Evolutionary conservation across 2,797 vertebrate species (phyloP).

Genomic region (Orientallactaga sibirica): DNA sequence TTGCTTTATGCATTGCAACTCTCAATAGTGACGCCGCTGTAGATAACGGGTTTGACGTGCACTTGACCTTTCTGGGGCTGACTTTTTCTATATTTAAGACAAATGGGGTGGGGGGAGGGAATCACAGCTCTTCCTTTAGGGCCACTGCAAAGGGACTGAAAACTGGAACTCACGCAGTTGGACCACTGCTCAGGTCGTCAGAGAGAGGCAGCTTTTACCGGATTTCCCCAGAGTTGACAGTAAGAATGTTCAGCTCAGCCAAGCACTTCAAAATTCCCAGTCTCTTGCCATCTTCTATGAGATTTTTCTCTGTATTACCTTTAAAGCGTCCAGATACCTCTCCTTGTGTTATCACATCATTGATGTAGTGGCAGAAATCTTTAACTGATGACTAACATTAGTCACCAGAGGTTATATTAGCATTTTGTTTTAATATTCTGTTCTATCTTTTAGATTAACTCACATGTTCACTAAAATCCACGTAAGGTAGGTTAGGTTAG

Average conservation of each 20-base stretch:
- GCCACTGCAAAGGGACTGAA: conserved; percentile 43
- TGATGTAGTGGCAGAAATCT: conserved; percentile 44
- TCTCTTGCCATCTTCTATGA: background rate
- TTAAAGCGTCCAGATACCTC: conserved; percentile 38
- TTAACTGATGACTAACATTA: conserved; percentile 13
- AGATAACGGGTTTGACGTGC: conserved; percentile 60
- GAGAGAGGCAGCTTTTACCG: conserved; percentile 37
- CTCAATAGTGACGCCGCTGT: conserved; percentile 48
- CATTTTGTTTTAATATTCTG: conserved; percentile 41
- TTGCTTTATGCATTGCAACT: conserved; percentile 58
- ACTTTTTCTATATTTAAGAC: background rate
- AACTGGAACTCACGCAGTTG: background rate
- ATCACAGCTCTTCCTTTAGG: background rate
- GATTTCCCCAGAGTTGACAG: background rate
- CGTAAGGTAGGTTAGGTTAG: background rate
- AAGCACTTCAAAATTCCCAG: background rate
- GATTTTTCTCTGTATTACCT: conserved; percentile 32
- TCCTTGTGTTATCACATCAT: conserved; percentile 34
- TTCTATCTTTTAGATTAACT: conserved; percentile 3
- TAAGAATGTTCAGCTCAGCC: background rate
- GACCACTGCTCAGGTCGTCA: conserved; percentile 16
- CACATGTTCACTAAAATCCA: conserved; percentile 6
- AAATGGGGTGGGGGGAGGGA: background rate
- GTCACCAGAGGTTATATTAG: background rate
- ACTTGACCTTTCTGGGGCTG: conserved; percentile 53